Base-by-base conservation (phyloP, 2,113 vertebrate genomes). In the Trogon melanurus region DNA sequence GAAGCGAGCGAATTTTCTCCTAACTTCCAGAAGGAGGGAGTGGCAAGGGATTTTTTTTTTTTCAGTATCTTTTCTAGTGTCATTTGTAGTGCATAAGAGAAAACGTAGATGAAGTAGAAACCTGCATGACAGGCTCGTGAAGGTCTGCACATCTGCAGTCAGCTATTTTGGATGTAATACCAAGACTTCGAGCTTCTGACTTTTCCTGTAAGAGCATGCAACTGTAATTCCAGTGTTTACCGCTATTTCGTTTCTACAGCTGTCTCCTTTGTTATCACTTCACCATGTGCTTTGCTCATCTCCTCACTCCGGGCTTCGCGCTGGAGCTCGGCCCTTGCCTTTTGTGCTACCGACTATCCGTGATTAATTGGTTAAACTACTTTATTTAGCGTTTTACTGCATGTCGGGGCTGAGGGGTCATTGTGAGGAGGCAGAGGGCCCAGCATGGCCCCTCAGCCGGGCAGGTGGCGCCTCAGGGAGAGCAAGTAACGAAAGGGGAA, bases 391-490 rank as follows among this genome's bases (percentile, higher is more conserved):
- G 23, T 14, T 32, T 13, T 20, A 4, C 2, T 8, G 16, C 9
- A 5, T 56, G 38, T 13, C 47, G 2, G 14, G 57, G 48, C 44
- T 8, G 23, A 9, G 38, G 22, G 2, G 41, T 41, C 41, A 41
- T 41, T 41, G 41, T 41, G 41, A 41, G 41, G 41, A 41, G 41
- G 41, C 72, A 3, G 51, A 38, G 47, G 30, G 44, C 14, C 21
- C 45, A 23, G 61, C 67, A 19, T 16, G 13, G 30, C 72, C 36
- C 36, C 16, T 48, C 61, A 32, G 45, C 45, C 22, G 5, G 21
- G 22, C 19, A 1, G 2, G 8, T 0, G 1, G 14, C 0, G 0
- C 56, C 44, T 41, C 23, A 41, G 50, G 14, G 60, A 50, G 45
- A 18, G 0, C 1, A 38, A 4, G 1, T 27, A 29, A 19, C 72